These are phyloP conservation scores for Drosophila bunnanda DNA, from an alignment of 2,888 invertebrate genomes.

Conservation along the genomic window DNA sequence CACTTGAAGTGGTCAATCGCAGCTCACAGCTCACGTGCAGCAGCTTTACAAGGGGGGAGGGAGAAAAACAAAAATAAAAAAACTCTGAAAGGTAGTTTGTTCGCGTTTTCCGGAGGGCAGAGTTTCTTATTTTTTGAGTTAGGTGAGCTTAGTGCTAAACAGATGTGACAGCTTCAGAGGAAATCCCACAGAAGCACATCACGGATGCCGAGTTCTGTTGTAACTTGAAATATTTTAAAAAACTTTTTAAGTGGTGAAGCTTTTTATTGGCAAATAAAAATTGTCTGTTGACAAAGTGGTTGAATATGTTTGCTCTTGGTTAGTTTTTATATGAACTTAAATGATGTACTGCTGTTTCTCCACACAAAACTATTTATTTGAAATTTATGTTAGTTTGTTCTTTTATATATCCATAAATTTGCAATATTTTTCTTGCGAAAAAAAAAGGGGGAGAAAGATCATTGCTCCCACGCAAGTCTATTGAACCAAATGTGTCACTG, in stretches of 20 bases:
- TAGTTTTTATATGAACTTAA: too few species aligned
- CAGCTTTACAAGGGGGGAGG: slow-evolving; percentile 7
- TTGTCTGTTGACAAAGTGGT: not conserved
- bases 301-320: too few species aligned
- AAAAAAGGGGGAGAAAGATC: not conserved
- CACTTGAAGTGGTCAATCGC: slow-evolving; percentile 64
- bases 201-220: slow-evolving; percentile 10
- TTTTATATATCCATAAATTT: not conserved
- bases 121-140: slow-evolving; percentile 22
- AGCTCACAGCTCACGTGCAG: slow-evolving; percentile 38
- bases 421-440: not conserved
- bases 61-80: too few species aligned
- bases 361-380: too few species aligned
- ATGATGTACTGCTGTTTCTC: too few species aligned
- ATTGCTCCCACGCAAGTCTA: slow-evolving; percentile 9
- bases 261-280: not conserved
- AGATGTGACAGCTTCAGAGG: slow-evolving; percentile 38
- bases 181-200: slow-evolving; percentile 33
- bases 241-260: not conserved
- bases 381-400: not conserved
- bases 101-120: slow-evolving; percentile 7
- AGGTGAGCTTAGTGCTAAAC: slow-evolving; percentile 36
- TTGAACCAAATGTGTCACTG: slow-evolving; percentile 49
- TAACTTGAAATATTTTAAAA: slow-evolving; percentile 5
- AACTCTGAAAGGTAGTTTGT: slow-evolving; percentile 1